A percentile compares a stretch with the other conserved stretches of the same genome.
Conservation (phyloP, 2,888 invertebrate genomes). For the Agrypnus murinus region DNA sequence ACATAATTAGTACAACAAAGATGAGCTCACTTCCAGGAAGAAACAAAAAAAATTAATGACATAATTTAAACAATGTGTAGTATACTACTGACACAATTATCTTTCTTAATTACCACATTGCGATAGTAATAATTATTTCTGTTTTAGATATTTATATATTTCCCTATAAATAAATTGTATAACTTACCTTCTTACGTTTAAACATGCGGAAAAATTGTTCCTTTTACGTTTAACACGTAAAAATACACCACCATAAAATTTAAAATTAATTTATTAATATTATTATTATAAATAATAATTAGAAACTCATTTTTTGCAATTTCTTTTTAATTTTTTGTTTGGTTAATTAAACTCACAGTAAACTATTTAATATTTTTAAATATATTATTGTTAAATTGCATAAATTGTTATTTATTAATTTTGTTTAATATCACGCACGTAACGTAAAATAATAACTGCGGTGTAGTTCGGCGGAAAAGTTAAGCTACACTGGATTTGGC, state of each 20-base stretch:
- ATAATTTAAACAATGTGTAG: constrained; percentile 1
- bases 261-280: not conserved
- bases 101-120: not conserved
- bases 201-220: constrained; percentile 28
- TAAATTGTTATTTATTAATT: not conserved
- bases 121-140: not conserved
- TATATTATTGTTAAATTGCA: too few species aligned
- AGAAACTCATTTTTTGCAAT: too few species aligned
- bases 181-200: constrained; percentile 27
- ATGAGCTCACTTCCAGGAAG: constrained; percentile 20
- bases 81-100: not conserved
- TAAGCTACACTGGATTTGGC: constrained; percentile 35
- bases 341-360: too few species aligned
- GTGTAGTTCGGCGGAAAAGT: constrained; percentile 33
- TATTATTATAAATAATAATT: too few species aligned
- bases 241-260: not conserved
- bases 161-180: not conserved
- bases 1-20: not conserved
- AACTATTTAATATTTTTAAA: not conserved
- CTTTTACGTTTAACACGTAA: constrained; percentile 15
- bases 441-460: not conserved
- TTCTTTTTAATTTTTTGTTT: too few species aligned
- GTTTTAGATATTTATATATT: not conserved
- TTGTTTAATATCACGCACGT: constrained; percentile 16
- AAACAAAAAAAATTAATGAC: constrained; percentile 4